Percentiles rank a stretch among this genome's conserved stretches.
Conservation (phyloP, 2,113 vertebrate species). For the Peromyscus polionotus region DNA sequence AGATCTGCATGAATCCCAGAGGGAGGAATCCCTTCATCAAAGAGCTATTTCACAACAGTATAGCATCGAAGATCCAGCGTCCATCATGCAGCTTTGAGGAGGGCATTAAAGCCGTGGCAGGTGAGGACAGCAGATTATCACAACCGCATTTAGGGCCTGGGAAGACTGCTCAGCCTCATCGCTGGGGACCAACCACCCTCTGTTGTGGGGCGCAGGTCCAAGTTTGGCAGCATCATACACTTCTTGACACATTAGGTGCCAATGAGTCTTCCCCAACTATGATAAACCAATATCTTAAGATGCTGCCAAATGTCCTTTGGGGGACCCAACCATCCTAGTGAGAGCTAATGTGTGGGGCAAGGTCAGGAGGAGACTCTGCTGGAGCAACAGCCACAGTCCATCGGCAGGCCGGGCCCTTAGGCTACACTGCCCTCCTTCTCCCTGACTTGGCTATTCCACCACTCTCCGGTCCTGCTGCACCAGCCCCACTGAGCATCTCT, state of each 20-base stretch:
- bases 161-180: neutral
- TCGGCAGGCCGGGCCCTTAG: neutral
- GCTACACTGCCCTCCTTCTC: neutral
- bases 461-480: neutral
- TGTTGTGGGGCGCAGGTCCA: neutral
- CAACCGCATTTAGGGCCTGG: no score
- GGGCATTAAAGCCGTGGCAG: neutral
- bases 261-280: neutral
- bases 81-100: neutral
- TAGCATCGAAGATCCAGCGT: neutral
- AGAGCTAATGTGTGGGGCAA: neutral
- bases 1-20: no score
- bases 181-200: neutral
- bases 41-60: neutral
- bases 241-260: rapidly evolving
- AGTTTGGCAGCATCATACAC: neutral
- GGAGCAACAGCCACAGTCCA: neutral
- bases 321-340: neutral
- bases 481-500: neutral
- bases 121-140: rapidly evolving
- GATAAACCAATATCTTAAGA: neutral
- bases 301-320: neutral
- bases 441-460: neutral
- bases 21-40: neutral
- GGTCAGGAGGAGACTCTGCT: neutral